Percentiles rank a stretch among this genome's conserved stretches.
Evolutionary conservation across 2,888 invertebrate species (phyloP).

Genomic region (Aricia artaxerxes): DNA sequence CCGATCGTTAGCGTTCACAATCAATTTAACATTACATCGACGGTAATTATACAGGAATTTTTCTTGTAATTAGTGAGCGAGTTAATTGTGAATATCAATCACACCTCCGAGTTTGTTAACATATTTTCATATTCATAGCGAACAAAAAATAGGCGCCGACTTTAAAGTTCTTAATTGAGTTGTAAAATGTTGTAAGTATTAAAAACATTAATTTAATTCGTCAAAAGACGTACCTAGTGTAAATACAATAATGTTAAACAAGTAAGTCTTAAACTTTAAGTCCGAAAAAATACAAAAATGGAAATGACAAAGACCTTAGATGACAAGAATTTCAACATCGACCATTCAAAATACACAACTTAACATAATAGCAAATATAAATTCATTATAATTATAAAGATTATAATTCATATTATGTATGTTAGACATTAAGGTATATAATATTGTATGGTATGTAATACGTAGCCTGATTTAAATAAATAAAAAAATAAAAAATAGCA

Average conservation of each 20-base stretch:
- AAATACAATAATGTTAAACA: no score
- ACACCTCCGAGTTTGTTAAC: constrained; percentile 38
- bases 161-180: neutral
- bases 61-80: constrained; percentile 59
- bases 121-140: constrained; percentile 15
- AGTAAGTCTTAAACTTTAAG: no score
- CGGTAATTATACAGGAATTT: constrained; percentile 56
- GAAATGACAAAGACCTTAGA: neutral
- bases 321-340: neutral
- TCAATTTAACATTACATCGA: constrained; percentile 52
- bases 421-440: no score
- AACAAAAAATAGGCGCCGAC: constrained; percentile 16
- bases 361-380: no score
- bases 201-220: neutral
- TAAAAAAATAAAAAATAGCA: no score
- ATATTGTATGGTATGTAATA: no score
- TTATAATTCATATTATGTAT: no score
- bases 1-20: constrained; percentile 55
- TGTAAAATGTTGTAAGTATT: neutral
- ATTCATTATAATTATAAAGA: no score
- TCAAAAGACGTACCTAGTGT: neutral
- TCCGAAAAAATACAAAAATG: no score
- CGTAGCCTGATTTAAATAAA: no score
- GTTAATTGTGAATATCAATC: constrained; percentile 50
- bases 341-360: neutral